Base-by-base conservation (phyloP, 2,797 vertebrate species). In the Myotis pilosus region DNA sequence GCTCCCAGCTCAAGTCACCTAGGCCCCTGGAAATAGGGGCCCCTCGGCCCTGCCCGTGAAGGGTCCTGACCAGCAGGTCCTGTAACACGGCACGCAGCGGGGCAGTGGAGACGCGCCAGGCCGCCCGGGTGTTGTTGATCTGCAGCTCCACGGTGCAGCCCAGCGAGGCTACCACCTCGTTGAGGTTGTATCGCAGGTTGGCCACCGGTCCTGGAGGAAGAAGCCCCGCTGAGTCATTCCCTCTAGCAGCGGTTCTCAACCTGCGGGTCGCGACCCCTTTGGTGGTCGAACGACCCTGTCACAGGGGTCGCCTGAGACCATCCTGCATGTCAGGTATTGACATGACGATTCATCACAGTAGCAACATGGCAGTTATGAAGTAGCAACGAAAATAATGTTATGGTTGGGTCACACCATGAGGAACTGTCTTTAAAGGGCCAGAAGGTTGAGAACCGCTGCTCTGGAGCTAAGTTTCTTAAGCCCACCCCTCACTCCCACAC, bases 111-210 rank as follows among this genome's bases (percentile, higher is more conserved):
- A 98, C 17, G 0, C 89, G 97, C 99, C 99, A 99, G 71, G 99
- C 96, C 0, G 97, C 6, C 6, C 96, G 97, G 55, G 98, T 98
- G 96, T 99, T 98, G 71, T 98, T 98, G 10, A 99, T 91, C 97
- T 99, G 99, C 38, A 99, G 98, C 87, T 99, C 99, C 62, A 99
- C 97, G 0, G 99, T 99, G 57, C 99, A 99, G 91, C 98, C 98
- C 94, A 99, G 97, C 0, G 99, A 99, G 1, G 98, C 96, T 0
- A 98, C 98, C 2, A 99, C 98, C 3, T 98, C 96, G 10, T 98
- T 97, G 51, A 99, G 91, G 74, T 99, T 99, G 33, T 94, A 69
- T 93, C 98, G 97, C 28, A 99, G 94, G 96, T 99, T 99, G 44
- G 97, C 62, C 38, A 98, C 94, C 0, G 99, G 99, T 33, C 99